Percentiles rank a stretch among this genome's conserved stretches.
phyloP scores from a whole-genome alignment of 1,140 invertebrate species.

The Tribolium madens region DNA sequence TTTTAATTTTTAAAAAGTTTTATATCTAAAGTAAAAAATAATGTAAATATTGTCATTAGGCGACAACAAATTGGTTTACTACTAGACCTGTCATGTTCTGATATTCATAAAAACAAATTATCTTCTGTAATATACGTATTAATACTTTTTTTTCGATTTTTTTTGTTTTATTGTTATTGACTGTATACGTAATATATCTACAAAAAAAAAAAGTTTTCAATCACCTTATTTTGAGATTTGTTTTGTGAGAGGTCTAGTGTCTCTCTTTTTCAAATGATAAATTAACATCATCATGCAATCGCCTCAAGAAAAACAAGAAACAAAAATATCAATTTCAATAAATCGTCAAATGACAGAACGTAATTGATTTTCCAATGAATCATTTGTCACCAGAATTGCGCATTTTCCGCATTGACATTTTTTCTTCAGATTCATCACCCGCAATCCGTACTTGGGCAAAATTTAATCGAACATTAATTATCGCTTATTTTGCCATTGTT shows the following conservation, averaged over 20 bases:
- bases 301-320: constrained; percentile 7
- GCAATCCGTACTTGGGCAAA: not conserved
- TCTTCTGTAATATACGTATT: not conserved
- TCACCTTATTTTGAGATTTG: not conserved
- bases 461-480: constrained; percentile 23
- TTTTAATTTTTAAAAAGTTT: no score
- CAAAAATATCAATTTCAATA: constrained; percentile 36
- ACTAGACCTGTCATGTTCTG: no score
- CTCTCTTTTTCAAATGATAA: not conserved
- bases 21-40: no score
- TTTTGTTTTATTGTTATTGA: not conserved
- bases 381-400: not conserved
- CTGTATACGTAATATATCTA: no score
- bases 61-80: no score
- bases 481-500: constrained; percentile 27
- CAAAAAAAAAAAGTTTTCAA: not conserved
- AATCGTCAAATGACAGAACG: constrained; percentile 12
- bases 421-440: not conserved
- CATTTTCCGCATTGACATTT: constrained; percentile 4
- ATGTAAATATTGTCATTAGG: no score
- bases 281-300: constrained; percentile 4
- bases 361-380: constrained; percentile 25
- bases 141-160: not conserved
- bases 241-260: not conserved
- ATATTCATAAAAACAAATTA: not conserved